Evolutionary conservation across 2,113 vertebrate species (phyloP).

Genomic region (Megaleporinus macrocephalus): DNA sequence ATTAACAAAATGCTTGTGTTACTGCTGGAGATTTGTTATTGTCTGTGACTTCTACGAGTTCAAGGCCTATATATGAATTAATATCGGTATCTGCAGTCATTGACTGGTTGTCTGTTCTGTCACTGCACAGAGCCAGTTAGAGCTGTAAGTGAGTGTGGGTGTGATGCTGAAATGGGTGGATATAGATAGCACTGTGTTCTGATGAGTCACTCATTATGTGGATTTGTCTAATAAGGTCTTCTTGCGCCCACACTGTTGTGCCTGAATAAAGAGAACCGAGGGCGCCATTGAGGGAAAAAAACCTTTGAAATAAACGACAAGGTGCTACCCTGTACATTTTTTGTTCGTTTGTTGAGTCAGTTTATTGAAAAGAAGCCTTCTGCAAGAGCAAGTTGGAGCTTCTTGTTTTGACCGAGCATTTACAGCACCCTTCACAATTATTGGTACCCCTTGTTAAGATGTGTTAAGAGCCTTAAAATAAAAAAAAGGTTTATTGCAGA

Average conservation of each 20-base stretch:
- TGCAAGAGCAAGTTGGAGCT: no score
- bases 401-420: not conserved
- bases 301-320: not conserved
- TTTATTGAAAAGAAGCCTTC: not conserved
- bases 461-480: no score
- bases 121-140: not conserved
- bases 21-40: no score
- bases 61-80: no score
- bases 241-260: constrained; percentile 11
- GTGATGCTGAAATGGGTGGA: not conserved
- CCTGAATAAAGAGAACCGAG: not conserved
- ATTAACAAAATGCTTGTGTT: no score
- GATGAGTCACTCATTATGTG: constrained; percentile 30
- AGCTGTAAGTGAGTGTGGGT: constrained; percentile 26
- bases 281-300: not conserved
- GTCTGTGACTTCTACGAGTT: no score
- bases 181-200: constrained; percentile 27
- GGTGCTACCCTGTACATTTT: not conserved
- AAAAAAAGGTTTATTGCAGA: no score
- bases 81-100: not conserved
- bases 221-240: not conserved
- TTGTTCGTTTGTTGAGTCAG: not conserved
- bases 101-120: not conserved
- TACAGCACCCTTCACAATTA: no score
- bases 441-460: no score